Evolutionary conservation across 2,797 vertebrate genomes (phyloP), one percentile per base, ranked within the genome.

Genomic region (Loris lydekkerianus): DNA sequence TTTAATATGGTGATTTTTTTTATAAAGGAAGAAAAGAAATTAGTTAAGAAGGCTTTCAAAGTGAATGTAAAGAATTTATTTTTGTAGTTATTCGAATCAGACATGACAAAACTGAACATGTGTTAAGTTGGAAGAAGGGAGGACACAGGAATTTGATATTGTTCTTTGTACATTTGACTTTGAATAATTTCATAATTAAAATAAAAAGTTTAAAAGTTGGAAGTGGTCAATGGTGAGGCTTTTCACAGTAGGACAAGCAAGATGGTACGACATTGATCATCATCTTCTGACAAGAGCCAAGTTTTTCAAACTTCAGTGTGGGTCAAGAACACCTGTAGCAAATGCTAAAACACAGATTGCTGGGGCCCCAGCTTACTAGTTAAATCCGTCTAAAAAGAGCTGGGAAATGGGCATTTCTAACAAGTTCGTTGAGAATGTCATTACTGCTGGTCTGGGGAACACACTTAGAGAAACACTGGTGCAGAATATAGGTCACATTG

Each of bases 101-200:
- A n/a, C 49, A 67, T 69, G 27, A 60, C 17, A 80, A 92, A 89
- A n/a, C 9, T 73, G 8, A 76, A 77, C 27, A 2, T 63, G 17
- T 84, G 29, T 84, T 85, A 34, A 43, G 10, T 27, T 65, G 11
- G n/a, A 25, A 18, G 27, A 10, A 21, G 53, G 49, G 40, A 73
- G 23, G 21, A 69, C 27, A 29, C 37, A 10, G 7, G 7, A 61
- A 43, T 67, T 75, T 87, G 15, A 29, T 85, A 23, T 37, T 81
- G 10, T 86, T 67, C 18, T 61, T 46, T 84, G 15, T 23, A 65
- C 34, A 29, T 91, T 49, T 65, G 21, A 77, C 31, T 67, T 67
- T 94, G 34, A 87, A 75, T 60, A 61, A 75, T 61, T 92, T 85
- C 6, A 56, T 61, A 67, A 92, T 91, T 83, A 88, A 94, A 65